Conservation (phyloP, 2,888 invertebrate genomes). For the Oeneis ivallda region DNA sequence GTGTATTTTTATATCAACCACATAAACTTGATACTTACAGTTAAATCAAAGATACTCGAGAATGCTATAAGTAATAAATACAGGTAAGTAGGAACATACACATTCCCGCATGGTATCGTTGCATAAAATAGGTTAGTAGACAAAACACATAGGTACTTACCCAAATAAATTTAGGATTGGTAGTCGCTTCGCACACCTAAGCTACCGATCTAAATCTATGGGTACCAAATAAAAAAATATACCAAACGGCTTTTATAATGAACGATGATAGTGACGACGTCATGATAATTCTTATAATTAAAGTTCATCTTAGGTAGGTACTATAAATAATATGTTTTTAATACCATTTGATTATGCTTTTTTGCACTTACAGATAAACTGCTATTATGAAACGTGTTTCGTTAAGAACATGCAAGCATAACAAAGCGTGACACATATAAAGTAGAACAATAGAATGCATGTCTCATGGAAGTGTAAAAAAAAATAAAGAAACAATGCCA, state of each 20-base stretch:
- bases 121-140: too few relatives aligned
- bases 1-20: constrained; percentile 15
- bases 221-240: too few relatives aligned
- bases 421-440: constrained; percentile 1
- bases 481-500: constrained; percentile 10
- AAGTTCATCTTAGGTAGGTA: too few relatives aligned
- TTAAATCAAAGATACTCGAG: not conserved
- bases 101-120: too few relatives aligned
- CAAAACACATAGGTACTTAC: too few relatives aligned
- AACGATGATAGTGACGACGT: too few relatives aligned
- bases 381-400: not conserved
- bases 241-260: too few relatives aligned
- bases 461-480: not conserved
- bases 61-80: not conserved
- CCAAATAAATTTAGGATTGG: too few relatives aligned
- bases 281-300: too few relatives aligned
- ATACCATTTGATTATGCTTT: not conserved
- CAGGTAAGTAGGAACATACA: too few relatives aligned
- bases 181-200: too few relatives aligned
- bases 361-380: not conserved
- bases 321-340: not conserved
- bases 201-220: too few relatives aligned
- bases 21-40: constrained; percentile 14
- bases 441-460: constrained; percentile 14
- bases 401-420: constrained; percentile 13